These are phyloP conservation scores for Ormyrus nitidulus DNA, from an alignment of 2,888 invertebrate genomes.

Conservation along the genomic window DNA sequence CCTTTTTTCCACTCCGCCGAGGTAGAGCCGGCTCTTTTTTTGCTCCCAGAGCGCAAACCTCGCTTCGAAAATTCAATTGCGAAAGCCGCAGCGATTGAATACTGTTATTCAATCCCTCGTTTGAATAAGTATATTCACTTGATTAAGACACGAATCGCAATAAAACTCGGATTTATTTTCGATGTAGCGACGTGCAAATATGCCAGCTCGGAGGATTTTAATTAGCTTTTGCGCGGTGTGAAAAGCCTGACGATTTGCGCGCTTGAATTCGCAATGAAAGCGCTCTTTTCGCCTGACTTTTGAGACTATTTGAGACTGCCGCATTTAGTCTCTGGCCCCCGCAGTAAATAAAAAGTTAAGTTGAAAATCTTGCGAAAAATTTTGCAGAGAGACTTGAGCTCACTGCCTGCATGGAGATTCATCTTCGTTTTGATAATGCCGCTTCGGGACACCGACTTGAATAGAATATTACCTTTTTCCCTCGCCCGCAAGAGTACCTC, in stretches of 20 bases:
- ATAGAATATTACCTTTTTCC: constrained; percentile 26
- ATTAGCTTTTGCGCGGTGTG: too few species aligned
- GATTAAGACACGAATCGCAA: constrained; percentile 6
- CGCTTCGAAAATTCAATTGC: constrained; percentile 46
- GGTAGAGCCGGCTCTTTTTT: neutral
- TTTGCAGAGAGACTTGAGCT: constrained; percentile 5
- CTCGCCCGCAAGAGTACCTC: neutral
- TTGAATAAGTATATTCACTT: constrained; percentile 9
- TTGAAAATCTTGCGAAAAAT: constrained; percentile 17
- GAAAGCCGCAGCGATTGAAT: constrained; percentile 34
- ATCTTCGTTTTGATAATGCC: constrained; percentile 26
- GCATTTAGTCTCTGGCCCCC: constrained; percentile 1
- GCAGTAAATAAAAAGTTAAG: constrained; percentile 30
- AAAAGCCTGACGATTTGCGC: neutral
- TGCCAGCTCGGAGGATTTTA: too few species aligned
- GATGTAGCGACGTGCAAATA: too few species aligned
- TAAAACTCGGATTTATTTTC: neutral
- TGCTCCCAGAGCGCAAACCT: constrained; percentile 5
- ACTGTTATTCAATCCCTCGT: constrained; percentile 33
- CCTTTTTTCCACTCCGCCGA: neutral
- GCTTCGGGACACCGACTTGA: constrained; percentile 24
- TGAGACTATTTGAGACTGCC: constrained; percentile 1
- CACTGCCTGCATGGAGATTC: constrained; percentile 10
- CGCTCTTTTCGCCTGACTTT: neutral
- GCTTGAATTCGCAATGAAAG: constrained; percentile 28